Evolutionary conservation across 1,140 invertebrate species (phyloP).

Genomic region (Ceratina australensis): DNA sequence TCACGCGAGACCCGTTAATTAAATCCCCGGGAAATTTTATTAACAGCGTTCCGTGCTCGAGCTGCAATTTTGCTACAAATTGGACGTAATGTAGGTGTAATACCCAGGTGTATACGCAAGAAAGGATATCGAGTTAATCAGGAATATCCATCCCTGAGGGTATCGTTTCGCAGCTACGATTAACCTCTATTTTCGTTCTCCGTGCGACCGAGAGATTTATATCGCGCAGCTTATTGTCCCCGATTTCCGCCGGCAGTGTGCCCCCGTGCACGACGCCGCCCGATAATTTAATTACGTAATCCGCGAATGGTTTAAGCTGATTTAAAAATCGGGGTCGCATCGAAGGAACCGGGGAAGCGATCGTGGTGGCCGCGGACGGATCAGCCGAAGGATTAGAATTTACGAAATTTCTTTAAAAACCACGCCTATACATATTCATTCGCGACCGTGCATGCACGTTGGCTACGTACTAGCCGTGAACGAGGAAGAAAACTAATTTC

Average conservation of each 20-base stretch:
- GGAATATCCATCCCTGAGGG: slow-evolving; percentile 48
- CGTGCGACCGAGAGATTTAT: slow-evolving; percentile 31
- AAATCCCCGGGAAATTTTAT: slow-evolving; percentile 25
- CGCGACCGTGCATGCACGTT: not conserved
- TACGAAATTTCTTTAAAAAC: not conserved
- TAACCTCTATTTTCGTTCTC: slow-evolving; percentile 37
- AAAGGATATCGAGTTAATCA: slow-evolving; percentile 44
- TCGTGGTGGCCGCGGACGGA: not conserved
- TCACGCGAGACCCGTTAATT: not conserved
- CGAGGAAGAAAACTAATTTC: slow-evolving; percentile 19
- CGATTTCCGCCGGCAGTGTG: slow-evolving; percentile 4
- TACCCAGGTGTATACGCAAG: slow-evolving; percentile 38
- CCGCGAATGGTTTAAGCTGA: not conserved
- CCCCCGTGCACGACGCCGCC: not conserved
- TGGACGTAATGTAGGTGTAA: slow-evolving; percentile 40
- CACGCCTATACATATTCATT: not conserved
- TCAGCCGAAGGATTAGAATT: not conserved
- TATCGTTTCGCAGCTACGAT: slow-evolving; percentile 44
- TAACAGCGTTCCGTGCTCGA: slow-evolving; percentile 4
- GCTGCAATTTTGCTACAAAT: slow-evolving; percentile 41
- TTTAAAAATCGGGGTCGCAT: not conserved
- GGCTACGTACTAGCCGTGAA: not conserved
- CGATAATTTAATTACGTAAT: slow-evolving; percentile 28
- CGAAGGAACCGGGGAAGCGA: not conserved
- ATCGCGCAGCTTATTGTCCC: slow-evolving; percentile 21